These are phyloP conservation scores for Lophotriccus pileatus DNA, from an alignment of 2,797 vertebrate genomes.

Conservation along the genomic window DNA sequence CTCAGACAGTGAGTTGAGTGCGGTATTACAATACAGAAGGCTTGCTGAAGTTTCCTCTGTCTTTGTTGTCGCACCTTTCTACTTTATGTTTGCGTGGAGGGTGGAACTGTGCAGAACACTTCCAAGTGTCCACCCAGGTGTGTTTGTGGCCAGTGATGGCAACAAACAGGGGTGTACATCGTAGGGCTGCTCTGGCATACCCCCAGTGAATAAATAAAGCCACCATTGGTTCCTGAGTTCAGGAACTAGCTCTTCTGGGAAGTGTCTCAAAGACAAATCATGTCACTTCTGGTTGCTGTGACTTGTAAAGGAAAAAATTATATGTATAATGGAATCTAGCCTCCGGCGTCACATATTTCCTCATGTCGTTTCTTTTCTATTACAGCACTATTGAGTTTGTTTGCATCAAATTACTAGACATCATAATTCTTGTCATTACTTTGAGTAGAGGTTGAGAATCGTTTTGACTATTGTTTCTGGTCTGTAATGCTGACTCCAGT, in stretches of 20 bases:
- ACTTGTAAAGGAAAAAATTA: background rate
- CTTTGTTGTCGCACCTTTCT: background rate
- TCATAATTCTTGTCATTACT: background rate
- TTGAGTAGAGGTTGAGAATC: background rate
- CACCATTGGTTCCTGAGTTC: background rate
- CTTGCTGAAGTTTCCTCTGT: background rate
- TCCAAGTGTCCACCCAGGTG: background rate
- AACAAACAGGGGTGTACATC: fast-evolving
- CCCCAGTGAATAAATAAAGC: background rate
- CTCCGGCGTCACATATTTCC: background rate
- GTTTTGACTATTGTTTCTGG: background rate
- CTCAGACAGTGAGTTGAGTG: background rate
- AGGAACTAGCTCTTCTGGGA: background rate
- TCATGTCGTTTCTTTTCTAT: background rate
- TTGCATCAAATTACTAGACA: background rate
- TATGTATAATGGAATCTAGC: background rate
- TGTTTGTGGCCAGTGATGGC: background rate
- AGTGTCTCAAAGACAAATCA: background rate
- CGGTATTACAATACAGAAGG: background rate
- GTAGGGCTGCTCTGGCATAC: background rate
- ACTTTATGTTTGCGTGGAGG: background rate
- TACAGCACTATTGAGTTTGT: background rate
- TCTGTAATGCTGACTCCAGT: background rate
- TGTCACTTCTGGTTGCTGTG: background rate
- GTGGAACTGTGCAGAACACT: background rate